These are phyloP conservation scores for Sycophila texana DNA, from an alignment of 2,888 invertebrate genomes.

Conservation along the genomic window DNA sequence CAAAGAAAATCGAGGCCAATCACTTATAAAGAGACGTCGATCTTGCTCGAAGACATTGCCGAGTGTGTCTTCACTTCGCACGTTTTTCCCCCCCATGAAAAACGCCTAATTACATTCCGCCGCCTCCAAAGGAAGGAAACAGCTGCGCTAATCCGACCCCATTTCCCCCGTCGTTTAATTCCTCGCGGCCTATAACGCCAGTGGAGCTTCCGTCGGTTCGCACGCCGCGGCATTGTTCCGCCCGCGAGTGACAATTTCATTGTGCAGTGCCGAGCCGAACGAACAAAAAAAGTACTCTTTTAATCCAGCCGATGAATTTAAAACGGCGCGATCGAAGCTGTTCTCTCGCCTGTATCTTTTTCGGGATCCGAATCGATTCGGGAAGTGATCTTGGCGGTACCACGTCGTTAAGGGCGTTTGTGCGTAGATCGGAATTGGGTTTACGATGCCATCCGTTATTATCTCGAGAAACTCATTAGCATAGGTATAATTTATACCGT, in stretches of 20 bases:
- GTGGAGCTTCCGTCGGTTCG: slow-evolving; percentile 16
- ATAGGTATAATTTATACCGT: slow-evolving; percentile 60
- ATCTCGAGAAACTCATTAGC: slow-evolving; percentile 52
- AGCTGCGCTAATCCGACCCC: slow-evolving; percentile 16
- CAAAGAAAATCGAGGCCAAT: too few relatives aligned
- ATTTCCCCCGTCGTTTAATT: slow-evolving; percentile 8
- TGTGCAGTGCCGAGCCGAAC: not conserved
- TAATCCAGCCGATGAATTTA: slow-evolving; percentile 12
- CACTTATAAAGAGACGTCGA: not conserved
- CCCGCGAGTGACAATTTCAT: slow-evolving; percentile 50
- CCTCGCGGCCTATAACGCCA: not conserved
- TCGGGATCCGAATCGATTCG: slow-evolving; percentile 28
- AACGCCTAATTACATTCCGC: slow-evolving; percentile 1
- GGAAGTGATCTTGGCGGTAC: slow-evolving; percentile 5
- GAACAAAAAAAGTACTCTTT: not conserved
- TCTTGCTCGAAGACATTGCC: not conserved
- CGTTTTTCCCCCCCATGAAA: slow-evolving; percentile 7
- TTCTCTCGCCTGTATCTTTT: not conserved
- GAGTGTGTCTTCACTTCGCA: not conserved
- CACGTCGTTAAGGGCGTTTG: not conserved
- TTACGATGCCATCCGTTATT: slow-evolving; percentile 42
- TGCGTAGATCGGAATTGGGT: slow-evolving; percentile 45
- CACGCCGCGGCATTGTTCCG: slow-evolving; percentile 33
- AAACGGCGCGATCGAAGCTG: not conserved
- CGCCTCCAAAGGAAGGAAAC: slow-evolving; percentile 1